Evolutionary conservation across 1,140 invertebrate species (phyloP).

Genomic region (Neelides sp.): DNA sequence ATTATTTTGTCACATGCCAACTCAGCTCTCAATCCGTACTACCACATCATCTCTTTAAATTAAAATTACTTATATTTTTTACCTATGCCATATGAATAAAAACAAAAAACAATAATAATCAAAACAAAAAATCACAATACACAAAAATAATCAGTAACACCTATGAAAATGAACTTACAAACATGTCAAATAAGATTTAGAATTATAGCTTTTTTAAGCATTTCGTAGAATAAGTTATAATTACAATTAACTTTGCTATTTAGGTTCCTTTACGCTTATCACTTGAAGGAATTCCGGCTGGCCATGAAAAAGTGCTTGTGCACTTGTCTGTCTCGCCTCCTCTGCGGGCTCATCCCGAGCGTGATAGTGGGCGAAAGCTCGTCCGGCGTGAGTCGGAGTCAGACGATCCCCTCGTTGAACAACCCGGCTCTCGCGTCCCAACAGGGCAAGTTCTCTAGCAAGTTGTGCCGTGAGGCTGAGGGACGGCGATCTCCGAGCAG

Average conservation of each 20-base stretch:
- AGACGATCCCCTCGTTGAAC: constrained; percentile 27
- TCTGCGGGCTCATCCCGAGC: constrained; percentile 21
- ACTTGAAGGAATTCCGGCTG: constrained; percentile 61
- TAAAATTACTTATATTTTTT: neutral
- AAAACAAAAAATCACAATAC: no score
- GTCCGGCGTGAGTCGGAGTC: constrained; percentile 24
- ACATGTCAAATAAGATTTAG: no score
- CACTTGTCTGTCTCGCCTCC: constrained; percentile 15
- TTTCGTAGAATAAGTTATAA: no score
- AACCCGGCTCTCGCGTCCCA: constrained; percentile 19
- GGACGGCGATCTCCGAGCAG: neutral
- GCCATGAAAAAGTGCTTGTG: constrained; percentile 27
- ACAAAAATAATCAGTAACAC: no score
- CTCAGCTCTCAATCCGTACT: constrained; percentile 70
- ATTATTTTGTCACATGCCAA: constrained; percentile 80
- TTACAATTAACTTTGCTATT: no score
- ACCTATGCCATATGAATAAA: no score
- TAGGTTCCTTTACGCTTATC: constrained; percentile 76
- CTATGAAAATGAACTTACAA: no score
- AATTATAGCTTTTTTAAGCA: no score
- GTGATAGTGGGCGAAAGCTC: constrained; percentile 15
- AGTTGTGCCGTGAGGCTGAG: constrained; percentile 6
- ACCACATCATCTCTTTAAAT: constrained; percentile 44
- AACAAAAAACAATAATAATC: no score
- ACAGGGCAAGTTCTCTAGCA: constrained; percentile 22